Conservation (phyloP, 2,113 vertebrate genomes). For the Xenus cinereus region DNA sequence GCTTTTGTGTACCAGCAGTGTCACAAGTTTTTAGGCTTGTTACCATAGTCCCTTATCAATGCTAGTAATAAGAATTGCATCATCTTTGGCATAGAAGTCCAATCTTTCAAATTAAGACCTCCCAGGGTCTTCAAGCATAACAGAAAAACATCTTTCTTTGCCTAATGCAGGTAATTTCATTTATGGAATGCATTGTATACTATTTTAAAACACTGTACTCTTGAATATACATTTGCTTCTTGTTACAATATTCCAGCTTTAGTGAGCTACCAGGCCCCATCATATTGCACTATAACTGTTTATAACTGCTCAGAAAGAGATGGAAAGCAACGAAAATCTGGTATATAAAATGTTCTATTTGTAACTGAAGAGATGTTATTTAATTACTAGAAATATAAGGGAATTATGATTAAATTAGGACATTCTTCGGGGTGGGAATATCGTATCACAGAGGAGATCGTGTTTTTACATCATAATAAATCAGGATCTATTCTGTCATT, state of each 20-base stretch:
- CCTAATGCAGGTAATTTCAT: not conserved
- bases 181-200: too few species aligned
- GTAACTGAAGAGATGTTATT: constrained; percentile 5
- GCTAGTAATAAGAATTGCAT: not conserved
- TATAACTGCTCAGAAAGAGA: not conserved
- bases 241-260: not conserved
- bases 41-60: not conserved
- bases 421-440: constrained; percentile 8
- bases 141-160: not conserved
- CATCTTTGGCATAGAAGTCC: not conserved
- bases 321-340: not conserved
- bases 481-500: constrained; percentile 13
- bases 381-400: constrained; percentile 18
- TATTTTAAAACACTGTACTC: not conserved
- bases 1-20: not conserved
- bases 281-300: not conserved
- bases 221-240: not conserved
- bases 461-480: constrained; percentile 34
- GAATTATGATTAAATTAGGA: constrained; percentile 43
- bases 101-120: not conserved
- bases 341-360: not conserved
- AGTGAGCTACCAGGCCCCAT: not conserved
- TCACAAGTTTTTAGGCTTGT: not conserved
- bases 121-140: not conserved
- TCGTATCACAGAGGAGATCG: not conserved